Evolutionary conservation across 1,140 invertebrate genomes (phyloP), one percentile per base, ranked within the genome.

Genomic region (Goniozus legneri): DNA sequence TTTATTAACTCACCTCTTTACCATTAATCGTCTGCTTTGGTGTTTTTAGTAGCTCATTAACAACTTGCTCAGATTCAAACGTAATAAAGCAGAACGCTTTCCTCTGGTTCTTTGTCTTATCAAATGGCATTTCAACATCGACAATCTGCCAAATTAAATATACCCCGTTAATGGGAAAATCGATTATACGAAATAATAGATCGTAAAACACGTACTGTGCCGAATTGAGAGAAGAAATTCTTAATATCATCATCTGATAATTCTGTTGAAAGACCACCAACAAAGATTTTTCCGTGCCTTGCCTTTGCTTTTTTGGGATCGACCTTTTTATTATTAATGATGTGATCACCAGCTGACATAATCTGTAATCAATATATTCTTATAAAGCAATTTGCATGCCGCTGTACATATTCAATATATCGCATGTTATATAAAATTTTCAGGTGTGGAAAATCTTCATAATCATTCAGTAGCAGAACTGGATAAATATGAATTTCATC

Each of bases 11-110:
- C 62, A 88, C 88, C 81, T 95, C 91, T 77, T 95, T 93, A 49
- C 89, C 91, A 61, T 87, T 89, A 49, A 97, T 93, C 22, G 85
- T 91, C 67, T 96, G 93, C 72, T 94, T 95, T 2, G 91, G 86
- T 47, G 86, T 89, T 66, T 94, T 95, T 39, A 95, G 77, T 20
- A 95, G 78, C 64, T 93, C 89, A 64, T 91, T 91, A 6, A 94
- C 91, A 36, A 95, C 88, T 73, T 92, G 88, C 74, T 94, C 92
- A 32, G 90, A 91, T 67, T 95, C 91, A 69, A 95, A 95, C 52
- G 92, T 95, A 64, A 96, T 92, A 66, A 96, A 96, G 69, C 92
- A 95, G 77, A 95, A 96, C 44, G 88, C 91, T 79, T 95, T 92
- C 55, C 93, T 84, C 71, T 96, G 92, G 66, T 94, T 95, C 79